Base-by-base conservation (phyloP, 2,888 invertebrate genomes). In the Tiliacea citrago region DNA sequence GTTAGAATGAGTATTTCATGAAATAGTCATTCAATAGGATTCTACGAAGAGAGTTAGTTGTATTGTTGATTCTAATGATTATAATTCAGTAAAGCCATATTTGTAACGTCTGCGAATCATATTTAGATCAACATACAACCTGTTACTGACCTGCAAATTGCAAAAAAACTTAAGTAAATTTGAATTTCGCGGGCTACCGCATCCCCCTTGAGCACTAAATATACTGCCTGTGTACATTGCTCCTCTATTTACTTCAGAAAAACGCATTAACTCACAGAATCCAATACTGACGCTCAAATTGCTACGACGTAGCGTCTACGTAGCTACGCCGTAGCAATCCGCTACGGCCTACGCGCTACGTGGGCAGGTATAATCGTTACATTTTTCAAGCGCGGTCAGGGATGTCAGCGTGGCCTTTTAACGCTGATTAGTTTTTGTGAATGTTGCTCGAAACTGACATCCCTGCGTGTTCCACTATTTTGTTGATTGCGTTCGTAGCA, bases 351-450 rank as follows among this genome's bases (percentile, higher is more conserved):
- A 77, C 75, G 69, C 66, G 77, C 72, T 84, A 67, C 63, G 62
- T 73, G 62, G 77, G 72, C 83, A 81, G 79, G 87, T 79, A 82
- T 81, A 82, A 84, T 83, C 79, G 68, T 74, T 82, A 82, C 81
- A 88, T 89, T 85, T 90, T 89, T 86, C 88, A 88, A 67, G 75
- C 74, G 72, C 69, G 78, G 75, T 74, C 83, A 88, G 83, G 82
- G 88, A 75, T 87, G 90, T 78, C 89, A 82, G 68, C 82, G 73
- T 68, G 78, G 80, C 84, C 86, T 90, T 89, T 90, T 90, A 88
- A 83, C 88, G 90, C 90, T 91, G 90, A 91, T 91, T 91, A 90
- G 91, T 90, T 91, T 88, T 85, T 83, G 83, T 75, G 79, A 79
- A 81, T 81, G 83, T 77, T 65, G 71, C 73, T 76, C 70, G 74